Evolutionary conservation across 2,888 invertebrate genomes (phyloP).

Genomic region (Pseudolycoriella hygida): DNA sequence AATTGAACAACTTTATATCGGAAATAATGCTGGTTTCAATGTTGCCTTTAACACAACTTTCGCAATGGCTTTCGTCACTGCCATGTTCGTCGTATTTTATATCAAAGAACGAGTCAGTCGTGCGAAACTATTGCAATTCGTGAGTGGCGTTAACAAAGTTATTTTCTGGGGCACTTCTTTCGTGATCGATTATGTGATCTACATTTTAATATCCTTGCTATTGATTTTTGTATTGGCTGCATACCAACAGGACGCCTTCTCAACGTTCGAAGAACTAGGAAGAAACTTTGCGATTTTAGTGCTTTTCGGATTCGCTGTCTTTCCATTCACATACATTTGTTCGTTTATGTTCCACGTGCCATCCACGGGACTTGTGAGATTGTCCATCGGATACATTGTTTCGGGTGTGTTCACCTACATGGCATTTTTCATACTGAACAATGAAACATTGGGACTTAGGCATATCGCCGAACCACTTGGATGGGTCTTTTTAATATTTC

Average conservation of each 20-base stretch:
- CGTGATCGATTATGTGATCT: constrained; percentile 34
- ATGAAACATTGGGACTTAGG: constrained; percentile 38
- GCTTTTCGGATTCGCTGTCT: constrained; percentile 36
- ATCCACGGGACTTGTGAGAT: constrained; percentile 48
- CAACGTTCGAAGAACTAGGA: constrained; percentile 21
- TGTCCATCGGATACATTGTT: constrained; percentile 47
- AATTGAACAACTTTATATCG: constrained; percentile 23
- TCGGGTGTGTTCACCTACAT: constrained; percentile 54
- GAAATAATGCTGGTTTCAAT: constrained; percentile 31
- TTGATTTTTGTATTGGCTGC: constrained; percentile 39
- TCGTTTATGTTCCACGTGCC: constrained; percentile 42
- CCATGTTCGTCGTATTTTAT: constrained; percentile 8
- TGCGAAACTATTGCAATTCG: constrained; percentile 51
- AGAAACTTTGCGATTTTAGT: constrained; percentile 41
- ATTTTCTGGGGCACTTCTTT: constrained; percentile 53
- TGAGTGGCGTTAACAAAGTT: constrained; percentile 46
- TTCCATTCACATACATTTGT: constrained; percentile 47
- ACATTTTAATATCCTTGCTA: constrained; percentile 47
- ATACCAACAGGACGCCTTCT: constrained; percentile 2
- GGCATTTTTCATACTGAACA: constrained; percentile 45
- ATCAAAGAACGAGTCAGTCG: constrained; percentile 37
- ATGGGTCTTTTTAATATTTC: constrained; percentile 48
- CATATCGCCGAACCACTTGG: constrained; percentile 41
- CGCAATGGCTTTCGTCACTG: constrained; percentile 49
- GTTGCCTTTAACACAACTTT: constrained; percentile 50